Evolutionary conservation across 2,888 invertebrate species (phyloP).

Genomic region (Bombylius major): DNA sequence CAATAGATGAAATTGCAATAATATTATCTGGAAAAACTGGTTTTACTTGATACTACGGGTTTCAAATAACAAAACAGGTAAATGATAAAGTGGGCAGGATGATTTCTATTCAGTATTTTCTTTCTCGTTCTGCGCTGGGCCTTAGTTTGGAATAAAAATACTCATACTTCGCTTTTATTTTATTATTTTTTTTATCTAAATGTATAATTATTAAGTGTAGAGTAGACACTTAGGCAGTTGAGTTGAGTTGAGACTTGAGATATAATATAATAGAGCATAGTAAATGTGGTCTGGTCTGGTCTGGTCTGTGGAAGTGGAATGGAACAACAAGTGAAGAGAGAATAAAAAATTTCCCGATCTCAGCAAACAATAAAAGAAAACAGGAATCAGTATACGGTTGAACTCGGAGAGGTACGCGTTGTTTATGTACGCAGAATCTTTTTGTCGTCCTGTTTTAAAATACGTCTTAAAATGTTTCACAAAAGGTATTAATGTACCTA

Average conservation of each 20-base stretch:
- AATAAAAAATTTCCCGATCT: not conserved
- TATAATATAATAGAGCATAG: too few relatives aligned
- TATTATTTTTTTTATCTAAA: too few relatives aligned
- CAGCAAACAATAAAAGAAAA: constrained; percentile 3
- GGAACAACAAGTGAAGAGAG: not conserved
- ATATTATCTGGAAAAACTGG: constrained; percentile 2
- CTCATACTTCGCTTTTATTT: not conserved
- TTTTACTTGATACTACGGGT: not conserved
- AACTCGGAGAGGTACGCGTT: constrained; percentile 35
- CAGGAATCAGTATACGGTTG: constrained; percentile 32
- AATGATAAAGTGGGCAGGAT: not conserved
- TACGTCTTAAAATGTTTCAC: not conserved
- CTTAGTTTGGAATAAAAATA: not conserved
- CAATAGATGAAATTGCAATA: too few relatives aligned
- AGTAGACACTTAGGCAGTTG: too few relatives aligned
- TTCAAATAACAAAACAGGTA: not conserved
- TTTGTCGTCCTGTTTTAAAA: not conserved
- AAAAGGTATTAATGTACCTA: too few relatives aligned
- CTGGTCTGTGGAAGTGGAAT: too few relatives aligned
- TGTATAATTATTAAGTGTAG: too few relatives aligned
- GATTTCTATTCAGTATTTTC: not conserved
- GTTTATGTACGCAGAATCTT: constrained; percentile 21
- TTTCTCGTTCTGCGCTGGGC: not conserved
- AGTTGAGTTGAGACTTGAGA: too few relatives aligned
- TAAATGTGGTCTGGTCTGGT: too few relatives aligned